These are phyloP conservation scores for Phalloptychus januarius DNA, from an alignment of 2,797 vertebrate genomes.

Conservation along the genomic window DNA sequence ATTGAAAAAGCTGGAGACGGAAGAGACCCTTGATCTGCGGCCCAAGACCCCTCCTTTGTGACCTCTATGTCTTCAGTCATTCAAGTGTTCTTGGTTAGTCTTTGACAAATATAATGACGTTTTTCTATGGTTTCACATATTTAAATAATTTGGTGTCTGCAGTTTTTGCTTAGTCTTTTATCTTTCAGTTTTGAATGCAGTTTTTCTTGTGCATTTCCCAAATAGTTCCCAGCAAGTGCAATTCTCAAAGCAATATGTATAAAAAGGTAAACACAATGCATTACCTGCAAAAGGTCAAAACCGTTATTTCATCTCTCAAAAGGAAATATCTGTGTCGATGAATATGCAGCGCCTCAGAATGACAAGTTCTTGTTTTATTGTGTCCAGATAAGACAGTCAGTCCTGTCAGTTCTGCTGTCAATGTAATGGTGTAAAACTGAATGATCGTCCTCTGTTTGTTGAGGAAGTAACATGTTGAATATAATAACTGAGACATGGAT, in stretches of 20 bases:
- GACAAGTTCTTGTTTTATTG: no score
- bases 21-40: conserved; percentile 76
- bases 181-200: neutral
- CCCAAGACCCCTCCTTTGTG: conserved; percentile 57
- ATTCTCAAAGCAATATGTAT: neutral
- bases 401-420: no score
- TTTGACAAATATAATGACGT: conserved; percentile 28
- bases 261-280: neutral
- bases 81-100: conserved; percentile 45
- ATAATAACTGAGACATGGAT: neutral
- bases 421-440: neutral
- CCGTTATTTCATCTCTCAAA: no score
- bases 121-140: conserved; percentile 27
- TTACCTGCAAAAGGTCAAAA: no score
- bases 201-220: no score
- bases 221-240: no score
- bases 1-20: conserved; percentile 79
- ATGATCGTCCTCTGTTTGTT: neutral
- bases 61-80: conserved; percentile 71
- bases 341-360: no score
- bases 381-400: no score
- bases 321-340: no score
- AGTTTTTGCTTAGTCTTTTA: neutral
- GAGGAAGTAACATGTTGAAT: neutral
- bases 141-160: conserved; percentile 2